These are phyloP conservation scores for Globia sparganii DNA, from an alignment of 2,888 invertebrate species.

Conservation along the genomic window DNA sequence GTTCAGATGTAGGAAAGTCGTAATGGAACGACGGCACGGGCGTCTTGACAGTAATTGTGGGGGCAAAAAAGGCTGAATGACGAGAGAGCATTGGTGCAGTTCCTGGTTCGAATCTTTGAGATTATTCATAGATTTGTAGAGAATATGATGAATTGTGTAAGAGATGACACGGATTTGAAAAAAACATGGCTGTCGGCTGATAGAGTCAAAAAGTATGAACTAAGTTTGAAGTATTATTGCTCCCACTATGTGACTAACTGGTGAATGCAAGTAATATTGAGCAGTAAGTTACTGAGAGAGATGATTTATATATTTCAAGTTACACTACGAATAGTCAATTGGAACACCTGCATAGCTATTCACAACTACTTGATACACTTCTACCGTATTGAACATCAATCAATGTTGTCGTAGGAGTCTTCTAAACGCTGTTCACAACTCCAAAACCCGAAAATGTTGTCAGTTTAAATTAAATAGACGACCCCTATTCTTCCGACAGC, in stretches of 20 bases:
- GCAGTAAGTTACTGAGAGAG: not conserved
- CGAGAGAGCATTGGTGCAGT: slow-evolving; percentile 26
- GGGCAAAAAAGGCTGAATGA: slow-evolving; percentile 59
- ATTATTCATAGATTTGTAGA: slow-evolving; percentile 12
- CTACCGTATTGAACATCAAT: no score
- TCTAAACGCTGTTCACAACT: no score
- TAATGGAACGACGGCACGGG: slow-evolving; percentile 51
- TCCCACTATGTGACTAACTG: not conserved
- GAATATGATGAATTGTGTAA: not conserved
- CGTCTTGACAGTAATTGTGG: slow-evolving; percentile 57
- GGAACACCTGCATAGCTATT: not conserved
- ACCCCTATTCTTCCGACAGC: no score
- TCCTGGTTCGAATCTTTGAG: slow-evolving; percentile 35
- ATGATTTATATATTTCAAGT: not conserved
- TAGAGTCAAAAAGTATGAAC: not conserved
- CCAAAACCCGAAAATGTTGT: no score
- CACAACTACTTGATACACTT: no score
- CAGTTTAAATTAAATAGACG: no score
- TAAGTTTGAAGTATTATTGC: not conserved
- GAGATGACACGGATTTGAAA: not conserved
- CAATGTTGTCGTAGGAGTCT: no score
- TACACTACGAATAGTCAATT: not conserved
- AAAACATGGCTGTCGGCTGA: not conserved
- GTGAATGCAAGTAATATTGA: not conserved
- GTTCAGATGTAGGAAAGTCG: slow-evolving; percentile 69